phyloP scores from a whole-genome alignment of 2,797 vertebrate genomes.

The Sarcoramphus papa region DNA sequence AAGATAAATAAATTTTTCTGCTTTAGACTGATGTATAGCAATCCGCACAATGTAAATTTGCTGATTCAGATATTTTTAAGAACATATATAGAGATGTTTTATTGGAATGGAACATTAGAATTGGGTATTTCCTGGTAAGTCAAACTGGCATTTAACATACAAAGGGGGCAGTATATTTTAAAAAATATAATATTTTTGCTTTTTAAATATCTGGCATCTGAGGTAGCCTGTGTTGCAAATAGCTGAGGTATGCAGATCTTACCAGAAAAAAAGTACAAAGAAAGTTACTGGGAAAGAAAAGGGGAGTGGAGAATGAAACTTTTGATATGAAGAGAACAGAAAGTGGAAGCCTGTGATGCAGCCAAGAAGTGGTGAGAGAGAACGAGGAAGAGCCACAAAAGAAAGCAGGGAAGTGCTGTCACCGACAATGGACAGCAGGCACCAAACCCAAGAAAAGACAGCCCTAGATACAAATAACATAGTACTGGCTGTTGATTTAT shows the following conservation, averaged over 20 bases:
- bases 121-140: slow-evolving; percentile 60
- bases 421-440: background rate
- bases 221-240: background rate
- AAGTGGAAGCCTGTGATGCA: background rate
- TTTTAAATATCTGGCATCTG: background rate
- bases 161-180: background rate
- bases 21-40: slow-evolving; percentile 58
- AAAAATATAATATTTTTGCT: background rate
- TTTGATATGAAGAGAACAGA: background rate
- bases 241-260: background rate
- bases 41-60: slow-evolving; percentile 62
- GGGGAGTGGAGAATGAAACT: background rate
- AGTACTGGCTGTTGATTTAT: background rate
- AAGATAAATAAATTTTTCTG: slow-evolving; percentile 59
- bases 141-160: slow-evolving; percentile 24
- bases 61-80: slow-evolving; percentile 64
- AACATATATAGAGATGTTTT: slow-evolving; percentile 60
- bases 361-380: background rate
- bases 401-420: background rate
- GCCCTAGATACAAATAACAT: background rate
- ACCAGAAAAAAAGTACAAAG: background rate
- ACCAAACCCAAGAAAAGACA: background rate
- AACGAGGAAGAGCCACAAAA: background rate
- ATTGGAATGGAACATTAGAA: slow-evolving; percentile 46
- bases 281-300: background rate